Percentiles rank a stretch among this genome's conserved stretches.
These are phyloP conservation scores for Bubo bubo DNA, from an alignment of 2,113 vertebrate species.

Conservation along the genomic window DNA sequence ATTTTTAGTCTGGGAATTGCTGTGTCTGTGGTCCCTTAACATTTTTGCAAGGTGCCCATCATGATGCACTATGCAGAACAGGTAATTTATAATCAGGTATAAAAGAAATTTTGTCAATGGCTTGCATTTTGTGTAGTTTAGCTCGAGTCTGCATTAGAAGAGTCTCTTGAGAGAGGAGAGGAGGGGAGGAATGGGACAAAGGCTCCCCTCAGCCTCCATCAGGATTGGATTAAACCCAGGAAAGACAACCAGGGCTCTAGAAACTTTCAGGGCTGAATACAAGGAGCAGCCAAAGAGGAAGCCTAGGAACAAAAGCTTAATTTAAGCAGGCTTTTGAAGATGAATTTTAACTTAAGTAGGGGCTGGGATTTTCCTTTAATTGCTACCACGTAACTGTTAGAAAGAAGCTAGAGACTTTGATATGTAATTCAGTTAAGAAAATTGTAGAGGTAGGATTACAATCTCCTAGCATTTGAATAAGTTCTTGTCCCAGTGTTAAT, in stretches of 20 bases:
- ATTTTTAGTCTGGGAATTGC: not conserved
- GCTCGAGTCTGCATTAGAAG: not conserved
- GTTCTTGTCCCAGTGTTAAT: not conserved
- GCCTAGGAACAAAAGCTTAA: not conserved
- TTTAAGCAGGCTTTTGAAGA: conserved; percentile 22
- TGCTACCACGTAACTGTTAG: not conserved
- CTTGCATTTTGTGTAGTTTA: not conserved
- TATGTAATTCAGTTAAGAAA: conserved; percentile 10
- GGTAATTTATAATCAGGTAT: not conserved
- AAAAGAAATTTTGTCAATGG: not conserved
- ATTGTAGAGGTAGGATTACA: not conserved
- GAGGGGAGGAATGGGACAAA: not conserved
- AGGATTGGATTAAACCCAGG: conserved; percentile 13
- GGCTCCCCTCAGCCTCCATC: not conserved
- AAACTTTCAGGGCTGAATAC: not conserved
- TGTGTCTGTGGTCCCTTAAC: not conserved
- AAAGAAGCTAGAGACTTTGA: not conserved
- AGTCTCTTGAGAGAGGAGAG: not conserved
- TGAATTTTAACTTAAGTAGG: not conserved
- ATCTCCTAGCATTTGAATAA: not conserved
- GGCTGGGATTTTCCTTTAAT: conserved; percentile 9
- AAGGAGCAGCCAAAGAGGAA: not conserved
- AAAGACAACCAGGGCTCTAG: not conserved
- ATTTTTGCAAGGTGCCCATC: not conserved
- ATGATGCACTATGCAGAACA: not conserved